These are phyloP conservation scores for Cotesia glomerata DNA, from an alignment of 1,140 invertebrate genomes.

Conservation along the genomic window DNA sequence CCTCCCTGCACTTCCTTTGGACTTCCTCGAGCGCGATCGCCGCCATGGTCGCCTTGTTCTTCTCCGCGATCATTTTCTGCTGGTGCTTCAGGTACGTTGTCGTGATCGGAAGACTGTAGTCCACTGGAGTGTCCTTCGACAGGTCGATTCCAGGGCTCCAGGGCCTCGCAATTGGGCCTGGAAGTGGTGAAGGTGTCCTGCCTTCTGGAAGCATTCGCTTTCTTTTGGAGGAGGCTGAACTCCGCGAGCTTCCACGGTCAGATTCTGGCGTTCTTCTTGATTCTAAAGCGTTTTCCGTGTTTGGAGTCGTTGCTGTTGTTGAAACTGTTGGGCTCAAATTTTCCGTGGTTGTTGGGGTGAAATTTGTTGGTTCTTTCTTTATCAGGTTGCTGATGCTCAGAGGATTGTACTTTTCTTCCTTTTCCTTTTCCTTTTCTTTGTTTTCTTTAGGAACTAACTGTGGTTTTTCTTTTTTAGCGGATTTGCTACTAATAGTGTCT, in stretches of 20 bases:
- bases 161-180: slow-evolving; percentile 48
- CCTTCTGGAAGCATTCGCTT: slow-evolving; percentile 60
- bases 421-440: slow-evolving; percentile 51
- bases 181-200: slow-evolving; percentile 55
- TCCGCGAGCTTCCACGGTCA: slow-evolving; percentile 53
- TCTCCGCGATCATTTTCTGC: slow-evolving; percentile 62
- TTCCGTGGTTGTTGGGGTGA: slow-evolving; percentile 15
- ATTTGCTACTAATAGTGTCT: too few species aligned
- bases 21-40: slow-evolving; percentile 32
- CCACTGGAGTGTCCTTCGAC: slow-evolving; percentile 65
- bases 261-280: slow-evolving; percentile 55
- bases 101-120: slow-evolving; percentile 84
- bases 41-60: slow-evolving; percentile 40
- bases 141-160: slow-evolving; percentile 53
- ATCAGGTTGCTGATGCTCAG: slow-evolving; percentile 72
- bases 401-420: slow-evolving; percentile 69
- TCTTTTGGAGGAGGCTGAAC: slow-evolving; percentile 55
- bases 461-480: slow-evolving; percentile 19
- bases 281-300: slow-evolving; percentile 27
- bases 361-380: slow-evolving; percentile 65
- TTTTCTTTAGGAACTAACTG: slow-evolving; percentile 41
- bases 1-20: slow-evolving; percentile 14
- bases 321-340: too few species aligned
- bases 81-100: slow-evolving; percentile 85
- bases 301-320: background rate